Conservation (phyloP, 2,113 vertebrate genomes). For the Plestiodon gilberti region DNA sequence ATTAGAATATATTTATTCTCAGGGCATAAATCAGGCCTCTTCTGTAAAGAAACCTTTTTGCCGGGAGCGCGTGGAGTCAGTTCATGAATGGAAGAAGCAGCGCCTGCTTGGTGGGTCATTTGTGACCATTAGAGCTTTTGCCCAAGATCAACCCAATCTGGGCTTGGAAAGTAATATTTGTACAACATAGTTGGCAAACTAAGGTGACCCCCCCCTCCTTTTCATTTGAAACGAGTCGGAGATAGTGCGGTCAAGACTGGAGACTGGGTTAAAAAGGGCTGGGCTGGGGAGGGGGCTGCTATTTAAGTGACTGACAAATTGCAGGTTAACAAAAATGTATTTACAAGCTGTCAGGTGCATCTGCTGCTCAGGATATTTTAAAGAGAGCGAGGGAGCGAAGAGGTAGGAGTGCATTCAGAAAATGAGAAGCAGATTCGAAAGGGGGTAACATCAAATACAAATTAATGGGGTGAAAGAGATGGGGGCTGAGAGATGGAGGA, state of each 20-base stretch:
- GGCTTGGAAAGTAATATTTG: not conserved
- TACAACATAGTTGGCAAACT: not conserved
- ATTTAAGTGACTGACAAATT: slow-evolving; percentile 57
- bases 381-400: not conserved
- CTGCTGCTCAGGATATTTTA: not conserved
- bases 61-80: not conserved
- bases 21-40: not conserved
- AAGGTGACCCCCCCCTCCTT: not conserved
- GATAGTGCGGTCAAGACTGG: not conserved
- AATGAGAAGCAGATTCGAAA: not conserved
- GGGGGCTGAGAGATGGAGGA: not conserved
- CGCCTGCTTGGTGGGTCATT: too few species aligned
- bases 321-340: slow-evolving; percentile 60
- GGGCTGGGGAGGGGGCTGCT: not conserved
- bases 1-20: not conserved
- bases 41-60: not conserved
- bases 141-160: too few species aligned
- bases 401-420: too few species aligned
- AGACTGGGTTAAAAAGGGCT: not conserved
- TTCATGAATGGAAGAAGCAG: not conserved
- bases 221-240: not conserved
- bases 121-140: too few species aligned
- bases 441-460: not conserved
- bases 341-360: slow-evolving; percentile 41
- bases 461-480: not conserved